Percentiles rank a stretch among this genome's conserved stretches.
These are phyloP conservation scores for Leptosomus discolor DNA, from an alignment of 2,113 vertebrate genomes.

Conservation along the genomic window DNA sequence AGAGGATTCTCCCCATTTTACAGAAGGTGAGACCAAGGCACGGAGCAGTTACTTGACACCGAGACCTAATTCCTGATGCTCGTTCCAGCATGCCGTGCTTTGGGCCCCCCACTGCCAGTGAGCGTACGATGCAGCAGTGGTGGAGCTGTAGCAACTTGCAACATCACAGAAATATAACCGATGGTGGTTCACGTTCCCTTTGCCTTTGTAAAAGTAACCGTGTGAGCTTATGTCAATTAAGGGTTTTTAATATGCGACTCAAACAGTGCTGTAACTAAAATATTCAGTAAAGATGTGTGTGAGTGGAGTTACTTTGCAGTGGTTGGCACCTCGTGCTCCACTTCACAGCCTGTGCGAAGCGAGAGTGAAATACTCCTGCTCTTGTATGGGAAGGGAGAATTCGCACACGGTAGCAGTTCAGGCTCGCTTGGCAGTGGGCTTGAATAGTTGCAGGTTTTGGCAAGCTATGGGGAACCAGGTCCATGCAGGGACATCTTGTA, in stretches of 20 bases:
- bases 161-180: neutral
- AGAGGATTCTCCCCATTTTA: neutral
- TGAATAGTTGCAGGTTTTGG: neutral
- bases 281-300: neutral
- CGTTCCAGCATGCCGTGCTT: rapidly evolving
- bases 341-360: neutral
- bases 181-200: neutral
- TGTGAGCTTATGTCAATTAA: neutral
- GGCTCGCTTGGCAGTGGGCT: rapidly evolving
- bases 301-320: neutral
- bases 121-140: neutral
- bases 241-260: neutral
- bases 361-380: neutral
- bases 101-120: neutral
- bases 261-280: neutral
- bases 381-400: neutral
- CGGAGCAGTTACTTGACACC: neutral
- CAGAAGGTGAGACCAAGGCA: neutral
- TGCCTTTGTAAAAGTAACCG: neutral
- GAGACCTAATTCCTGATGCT: neutral
- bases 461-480: neutral
- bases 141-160: neutral
- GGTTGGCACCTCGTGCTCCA: neutral
- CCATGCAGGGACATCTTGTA: neutral
- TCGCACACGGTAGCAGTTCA: neutral